These are phyloP conservation scores for Meteorus sp. DNA, from an alignment of 1,140 invertebrate species.

Conservation along the genomic window DNA sequence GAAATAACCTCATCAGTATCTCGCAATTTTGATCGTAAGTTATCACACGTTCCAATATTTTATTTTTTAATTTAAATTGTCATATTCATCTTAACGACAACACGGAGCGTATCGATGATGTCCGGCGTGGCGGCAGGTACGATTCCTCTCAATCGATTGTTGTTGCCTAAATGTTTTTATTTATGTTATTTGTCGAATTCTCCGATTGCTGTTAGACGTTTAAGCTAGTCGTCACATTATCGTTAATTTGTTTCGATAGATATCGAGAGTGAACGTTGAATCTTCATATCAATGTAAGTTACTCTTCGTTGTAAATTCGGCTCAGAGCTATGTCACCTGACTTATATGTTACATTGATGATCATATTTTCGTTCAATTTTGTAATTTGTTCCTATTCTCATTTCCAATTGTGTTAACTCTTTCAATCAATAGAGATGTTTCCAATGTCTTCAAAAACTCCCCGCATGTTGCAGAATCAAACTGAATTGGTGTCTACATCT, in stretches of 20 bases:
- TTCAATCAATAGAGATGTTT: too few relatives aligned
- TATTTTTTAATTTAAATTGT: too few relatives aligned
- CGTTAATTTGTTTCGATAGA: too few relatives aligned
- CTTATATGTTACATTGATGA: not conserved
- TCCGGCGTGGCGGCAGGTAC: conserved; percentile 3
- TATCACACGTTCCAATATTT: not conserved
- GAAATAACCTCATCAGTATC: too few relatives aligned
- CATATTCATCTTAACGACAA: too few relatives aligned
- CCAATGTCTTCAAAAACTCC: too few relatives aligned
- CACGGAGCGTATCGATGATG: not conserved
- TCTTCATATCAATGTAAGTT: too few relatives aligned
- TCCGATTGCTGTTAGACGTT: not conserved
- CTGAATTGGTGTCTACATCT: too few relatives aligned
- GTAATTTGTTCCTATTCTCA: not conserved
- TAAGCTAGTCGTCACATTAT: not conserved
- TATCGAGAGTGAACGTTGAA: too few relatives aligned
- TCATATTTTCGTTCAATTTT: not conserved
- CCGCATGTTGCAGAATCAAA: too few relatives aligned
- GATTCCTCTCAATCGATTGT: conserved; percentile 7
- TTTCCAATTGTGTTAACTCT: too few relatives aligned
- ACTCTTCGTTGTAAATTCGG: conserved; percentile 22
- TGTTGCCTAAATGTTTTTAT: not conserved
- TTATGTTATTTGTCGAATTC: not conserved
- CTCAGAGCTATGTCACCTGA: conserved; percentile 13
- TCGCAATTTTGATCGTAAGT: not conserved